Base-by-base conservation (phyloP, 2,888 invertebrate species). In the Sphaeridia pumilis region DNA sequence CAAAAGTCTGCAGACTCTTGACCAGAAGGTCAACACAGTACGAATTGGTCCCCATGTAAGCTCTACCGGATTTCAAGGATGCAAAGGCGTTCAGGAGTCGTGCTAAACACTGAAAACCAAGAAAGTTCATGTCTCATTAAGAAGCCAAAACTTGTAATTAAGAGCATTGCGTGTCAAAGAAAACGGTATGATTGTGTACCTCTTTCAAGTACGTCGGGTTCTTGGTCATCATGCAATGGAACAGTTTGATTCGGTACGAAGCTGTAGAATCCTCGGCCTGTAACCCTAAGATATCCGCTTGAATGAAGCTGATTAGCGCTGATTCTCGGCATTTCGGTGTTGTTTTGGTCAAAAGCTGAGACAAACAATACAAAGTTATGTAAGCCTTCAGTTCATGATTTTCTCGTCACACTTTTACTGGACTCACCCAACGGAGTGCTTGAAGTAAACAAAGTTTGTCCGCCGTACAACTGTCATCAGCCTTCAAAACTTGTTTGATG, bases 11-110 rank as follows among this genome's bases (percentile, higher is more conserved):
- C 65, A 43, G 71, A 63, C 46, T 70, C 68, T 56, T 54, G 17
- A 64, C 55, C 17, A 65, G 49, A 10, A 54, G 49, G 7, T 59
- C 60, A 24, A 64, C 56, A n/a, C 52, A 38, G 31, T 49, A 55
- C 5, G 48, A 53, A 22, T 52, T 52, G 2, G 49, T 36, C 34
- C 50, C 49, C 66, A 77, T 68, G 65, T 78, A 78, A 63, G 73
- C 73, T 60, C 78, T 69, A 55, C 80, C 81, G 55, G 73, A 71
- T 65, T 74, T 74, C 46, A 80, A 70, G 1, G 81, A 81, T 14
- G 80, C 78, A 52, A 82, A 69, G 1, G 80, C 73, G 67, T 82
- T 82, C 52, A 81, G 69, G 42, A 82, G 71, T 59, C 81, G 72
- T 3, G 78, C 75, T 31, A 76, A 70, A 51, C 76, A 74, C 69